Conservation (phyloP, 2,888 invertebrate species). For the Platycheirus rosarum region DNA sequence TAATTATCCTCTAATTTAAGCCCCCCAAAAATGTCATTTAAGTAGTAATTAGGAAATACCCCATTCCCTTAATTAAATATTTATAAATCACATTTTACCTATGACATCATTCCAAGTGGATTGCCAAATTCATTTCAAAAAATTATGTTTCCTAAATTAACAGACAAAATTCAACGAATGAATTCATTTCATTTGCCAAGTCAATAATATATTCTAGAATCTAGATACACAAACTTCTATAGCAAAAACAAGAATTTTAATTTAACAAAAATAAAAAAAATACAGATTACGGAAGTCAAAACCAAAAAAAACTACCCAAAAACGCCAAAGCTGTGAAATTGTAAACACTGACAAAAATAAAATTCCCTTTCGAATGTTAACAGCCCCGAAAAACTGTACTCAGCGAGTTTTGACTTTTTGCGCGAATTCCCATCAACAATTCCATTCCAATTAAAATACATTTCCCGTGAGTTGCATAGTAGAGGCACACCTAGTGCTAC, state of each 20-base stretch:
- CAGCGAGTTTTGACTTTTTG: constrained; percentile 28
- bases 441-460: constrained; percentile 71
- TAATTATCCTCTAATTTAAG: no score
- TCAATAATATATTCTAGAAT: constrained; percentile 6
- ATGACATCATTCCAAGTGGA: neutral
- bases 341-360: constrained; percentile 50
- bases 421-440: constrained; percentile 64
- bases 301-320: constrained; percentile 18
- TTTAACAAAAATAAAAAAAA: constrained; percentile 11
- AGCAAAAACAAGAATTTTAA: neutral
- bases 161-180: constrained; percentile 4
- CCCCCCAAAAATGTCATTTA: no score
- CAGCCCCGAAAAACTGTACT: constrained; percentile 14
- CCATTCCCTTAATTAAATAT: neutral
- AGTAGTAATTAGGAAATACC: neutral
- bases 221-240: neutral
- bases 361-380: constrained; percentile 59
- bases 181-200: neutral
- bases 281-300: constrained; percentile 39
- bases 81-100: neutral
- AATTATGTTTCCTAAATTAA: neutral
- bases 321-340: constrained; percentile 39
- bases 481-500: neutral
- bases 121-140: neutral
- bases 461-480: constrained; percentile 52